Conservation (phyloP, 1,140 invertebrate genomes). For the Drosophila sechellia region DNA sequence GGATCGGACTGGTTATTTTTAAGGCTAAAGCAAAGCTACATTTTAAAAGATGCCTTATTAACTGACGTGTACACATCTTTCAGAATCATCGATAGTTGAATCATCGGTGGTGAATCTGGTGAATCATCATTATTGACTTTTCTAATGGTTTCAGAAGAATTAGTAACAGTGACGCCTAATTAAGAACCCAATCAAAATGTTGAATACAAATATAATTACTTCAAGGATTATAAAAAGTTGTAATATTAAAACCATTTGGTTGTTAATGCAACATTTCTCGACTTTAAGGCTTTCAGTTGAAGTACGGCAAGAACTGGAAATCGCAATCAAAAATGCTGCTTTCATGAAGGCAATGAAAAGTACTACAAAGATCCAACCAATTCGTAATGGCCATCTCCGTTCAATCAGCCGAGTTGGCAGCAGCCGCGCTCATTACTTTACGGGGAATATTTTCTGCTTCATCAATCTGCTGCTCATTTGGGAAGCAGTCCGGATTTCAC, state of each 20-base stretch:
- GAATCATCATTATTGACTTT: too few relatives aligned
- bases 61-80: background rate
- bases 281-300: background rate
- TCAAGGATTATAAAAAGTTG: too few relatives aligned
- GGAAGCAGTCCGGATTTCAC: conserved; percentile 10
- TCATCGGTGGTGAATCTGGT: too few relatives aligned
- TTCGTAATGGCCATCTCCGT: background rate
- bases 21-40: too few relatives aligned
- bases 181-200: too few relatives aligned
- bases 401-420: conserved; percentile 32
- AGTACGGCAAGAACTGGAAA: too few relatives aligned
- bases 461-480: conserved; percentile 47
- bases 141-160: too few relatives aligned
- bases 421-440: conserved; percentile 37
- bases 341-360: background rate
- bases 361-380: background rate
- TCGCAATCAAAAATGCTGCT: background rate
- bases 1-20: background rate
- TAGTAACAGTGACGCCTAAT: too few relatives aligned
- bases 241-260: too few relatives aligned
- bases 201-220: too few relatives aligned
- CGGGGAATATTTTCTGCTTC: conserved; percentile 32
- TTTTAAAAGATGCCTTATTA: conserved; percentile 1
- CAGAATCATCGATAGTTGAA: background rate
- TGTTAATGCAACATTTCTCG: too few relatives aligned